These are phyloP conservation scores for Nycticebus coucang DNA, from an alignment of 2,113 vertebrate species.

Conservation along the genomic window DNA sequence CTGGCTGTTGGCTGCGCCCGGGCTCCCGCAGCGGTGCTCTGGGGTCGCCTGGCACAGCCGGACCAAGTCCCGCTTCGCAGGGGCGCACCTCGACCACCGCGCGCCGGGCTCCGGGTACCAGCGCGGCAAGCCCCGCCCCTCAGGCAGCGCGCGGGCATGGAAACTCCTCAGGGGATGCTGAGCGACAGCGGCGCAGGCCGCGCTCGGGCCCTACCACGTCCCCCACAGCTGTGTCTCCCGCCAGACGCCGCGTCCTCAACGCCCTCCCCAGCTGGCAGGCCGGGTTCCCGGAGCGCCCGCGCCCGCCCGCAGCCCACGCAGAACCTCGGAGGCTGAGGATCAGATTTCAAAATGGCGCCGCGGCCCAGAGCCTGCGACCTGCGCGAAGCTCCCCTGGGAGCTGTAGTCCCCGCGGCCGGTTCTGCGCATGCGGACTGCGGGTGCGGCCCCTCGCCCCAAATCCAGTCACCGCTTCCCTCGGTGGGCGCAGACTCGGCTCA, in stretches of 20 bases:
- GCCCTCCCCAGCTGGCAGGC: neutral
- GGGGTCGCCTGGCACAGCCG: neutral
- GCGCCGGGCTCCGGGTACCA: conserved; percentile 60
- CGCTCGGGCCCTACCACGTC: neutral
- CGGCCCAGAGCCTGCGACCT: fast-evolving
- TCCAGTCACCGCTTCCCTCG: fast-evolving
- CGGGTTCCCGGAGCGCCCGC: fast-evolving
- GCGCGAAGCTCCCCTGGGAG: neutral
- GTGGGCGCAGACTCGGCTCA: fast-evolving
- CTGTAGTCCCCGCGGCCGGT: conserved; percentile 45
- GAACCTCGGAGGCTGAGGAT: conserved; percentile 54
- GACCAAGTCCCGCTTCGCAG: neutral
- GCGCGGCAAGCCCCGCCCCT: conserved; percentile 61
- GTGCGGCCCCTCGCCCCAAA: fast-evolving
- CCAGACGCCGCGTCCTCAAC: conserved; percentile 24
- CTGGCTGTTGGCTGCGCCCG: fast-evolving
- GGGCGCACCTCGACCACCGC: neutral
- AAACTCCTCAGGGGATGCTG: conserved; percentile 49
- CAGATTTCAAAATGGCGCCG: conserved; percentile 87
- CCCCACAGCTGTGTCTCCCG: neutral
- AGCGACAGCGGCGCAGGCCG: conserved; percentile 39
- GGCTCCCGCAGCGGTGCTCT: neutral
- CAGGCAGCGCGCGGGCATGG: neutral
- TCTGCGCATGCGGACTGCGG: conserved; percentile 49
- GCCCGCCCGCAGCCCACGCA: conserved; percentile 57